Evolutionary conservation across 2,113 vertebrate species (phyloP).

Genomic region (Leuciscus idus): DNA sequence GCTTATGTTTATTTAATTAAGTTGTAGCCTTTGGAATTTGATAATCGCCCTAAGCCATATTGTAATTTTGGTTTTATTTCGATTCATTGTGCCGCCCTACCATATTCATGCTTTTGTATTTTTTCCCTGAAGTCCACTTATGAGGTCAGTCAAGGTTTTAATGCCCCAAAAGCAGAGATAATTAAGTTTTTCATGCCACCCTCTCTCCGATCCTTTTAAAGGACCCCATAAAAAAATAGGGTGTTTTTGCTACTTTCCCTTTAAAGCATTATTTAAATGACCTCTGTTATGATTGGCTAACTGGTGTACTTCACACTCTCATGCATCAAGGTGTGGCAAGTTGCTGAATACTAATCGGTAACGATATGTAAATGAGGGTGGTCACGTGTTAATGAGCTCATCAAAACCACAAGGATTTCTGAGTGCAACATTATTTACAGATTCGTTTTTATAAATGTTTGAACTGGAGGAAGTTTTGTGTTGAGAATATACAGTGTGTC

Average conservation of each 20-base stretch:
- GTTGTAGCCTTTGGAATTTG: neutral
- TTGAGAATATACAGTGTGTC: neutral
- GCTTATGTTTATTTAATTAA: neutral
- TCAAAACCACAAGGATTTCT: neutral
- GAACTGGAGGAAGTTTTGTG: neutral
- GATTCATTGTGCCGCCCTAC: neutral
- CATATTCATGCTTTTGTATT: neutral
- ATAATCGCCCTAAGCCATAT: neutral
- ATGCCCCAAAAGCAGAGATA: neutral
- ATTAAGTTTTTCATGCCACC: neutral
- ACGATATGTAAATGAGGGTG: neutral
- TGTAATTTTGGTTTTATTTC: neutral
- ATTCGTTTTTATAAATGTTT: neutral
- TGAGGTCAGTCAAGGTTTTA: neutral
- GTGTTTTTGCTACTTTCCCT: neutral
- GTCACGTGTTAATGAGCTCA: neutral
- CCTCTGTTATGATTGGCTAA: neutral
- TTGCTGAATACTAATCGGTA: neutral
- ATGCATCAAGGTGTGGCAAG: neutral
- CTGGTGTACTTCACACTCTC: neutral
- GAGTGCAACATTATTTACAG: neutral
- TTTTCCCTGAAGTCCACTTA: neutral
- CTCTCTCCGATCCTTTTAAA: neutral
- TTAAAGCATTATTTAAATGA: slow-evolving; percentile 7
- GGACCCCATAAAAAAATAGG: neutral